Evolutionary conservation across 2,113 vertebrate species (phyloP), one percentile per base, ranked within the genome.

Genomic region (Salvelinus sp.): DNA sequence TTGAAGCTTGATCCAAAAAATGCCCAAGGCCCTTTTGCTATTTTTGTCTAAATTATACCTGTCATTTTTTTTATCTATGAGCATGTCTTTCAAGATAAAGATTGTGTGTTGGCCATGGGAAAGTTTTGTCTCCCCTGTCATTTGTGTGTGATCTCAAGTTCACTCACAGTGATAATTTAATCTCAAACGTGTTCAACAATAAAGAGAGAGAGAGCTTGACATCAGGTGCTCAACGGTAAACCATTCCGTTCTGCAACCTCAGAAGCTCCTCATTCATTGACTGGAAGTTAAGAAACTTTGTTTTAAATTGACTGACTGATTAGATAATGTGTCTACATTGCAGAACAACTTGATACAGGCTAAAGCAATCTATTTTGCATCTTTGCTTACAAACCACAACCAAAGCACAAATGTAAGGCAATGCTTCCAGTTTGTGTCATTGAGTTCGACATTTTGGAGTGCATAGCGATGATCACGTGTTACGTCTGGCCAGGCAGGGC

Each of bases 41-140:
- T 83, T 82, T 87, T 80, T 83, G 77, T 85, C 77, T 87, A 90
- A 93, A 93, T 93, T 93, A 90, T 81, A 84, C 84, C 89, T 91
- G 93, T 92, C 93, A 92, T 88, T 85, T 90, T 84, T 90, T 88
- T 82, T 82, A 93, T 93, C 83, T 81, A 28, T 63, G 30, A 65
- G 83, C 78, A 75, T 82, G 92, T 14, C 50, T 54, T 54, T 54
- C 87, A 89, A 71, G 80, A 82, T 76, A 88, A 81, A 73, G 72
- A 73, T 85, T 70, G 68, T 84, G 83, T 44, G 69, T 38, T 58
- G 73, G 25, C 54, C 67, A 71, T 77, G 83, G 84, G 83, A 80
- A 82, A 72, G 64, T 81, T 86, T 76, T 33, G 33, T 33, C 33
- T 33, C 33, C 6, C 33, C 33, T 82, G 72, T 83, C 78, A 60